Evolutionary conservation across 2,888 invertebrate species (phyloP).

Genomic region (Malacosoma neustria): DNA sequence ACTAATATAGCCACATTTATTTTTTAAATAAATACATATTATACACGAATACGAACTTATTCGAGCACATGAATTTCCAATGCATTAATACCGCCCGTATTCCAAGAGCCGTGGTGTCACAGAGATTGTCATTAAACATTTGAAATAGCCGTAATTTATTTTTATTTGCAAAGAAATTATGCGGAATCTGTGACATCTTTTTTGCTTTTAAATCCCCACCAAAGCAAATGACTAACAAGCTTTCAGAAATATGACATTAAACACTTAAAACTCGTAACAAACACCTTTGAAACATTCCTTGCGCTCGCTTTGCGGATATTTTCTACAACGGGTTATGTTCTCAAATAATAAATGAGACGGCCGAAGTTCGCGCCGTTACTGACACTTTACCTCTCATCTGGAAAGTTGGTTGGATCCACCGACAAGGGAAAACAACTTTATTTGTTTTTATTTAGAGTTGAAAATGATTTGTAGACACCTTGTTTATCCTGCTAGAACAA

Average conservation of each 20-base stretch:
- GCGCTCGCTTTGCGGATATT: background rate
- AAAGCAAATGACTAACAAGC: no score
- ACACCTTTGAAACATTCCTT: background rate
- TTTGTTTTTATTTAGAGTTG: background rate
- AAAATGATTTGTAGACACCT: background rate
- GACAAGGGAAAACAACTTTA: constrained; percentile 1
- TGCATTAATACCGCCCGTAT: no score
- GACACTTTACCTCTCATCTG: constrained; percentile 31
- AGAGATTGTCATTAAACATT: no score
- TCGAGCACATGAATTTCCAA: no score
- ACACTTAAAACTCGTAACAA: background rate
- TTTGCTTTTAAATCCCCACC: no score
- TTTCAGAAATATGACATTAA: background rate
- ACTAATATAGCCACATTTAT: no score
- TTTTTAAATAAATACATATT: no score
- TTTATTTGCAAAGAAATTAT: no score
- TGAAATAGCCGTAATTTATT: no score
- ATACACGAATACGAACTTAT: no score
- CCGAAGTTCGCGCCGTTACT: constrained; percentile 60
- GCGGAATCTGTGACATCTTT: no score
- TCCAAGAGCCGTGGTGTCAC: no score
- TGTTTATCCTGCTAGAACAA: background rate
- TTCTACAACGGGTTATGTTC: background rate
- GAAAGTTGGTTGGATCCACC: background rate
- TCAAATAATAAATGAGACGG: constrained; percentile 68